These are phyloP conservation scores for Drosophila neotestacea DNA, from an alignment of 2,888 invertebrate species.

Conservation along the genomic window DNA sequence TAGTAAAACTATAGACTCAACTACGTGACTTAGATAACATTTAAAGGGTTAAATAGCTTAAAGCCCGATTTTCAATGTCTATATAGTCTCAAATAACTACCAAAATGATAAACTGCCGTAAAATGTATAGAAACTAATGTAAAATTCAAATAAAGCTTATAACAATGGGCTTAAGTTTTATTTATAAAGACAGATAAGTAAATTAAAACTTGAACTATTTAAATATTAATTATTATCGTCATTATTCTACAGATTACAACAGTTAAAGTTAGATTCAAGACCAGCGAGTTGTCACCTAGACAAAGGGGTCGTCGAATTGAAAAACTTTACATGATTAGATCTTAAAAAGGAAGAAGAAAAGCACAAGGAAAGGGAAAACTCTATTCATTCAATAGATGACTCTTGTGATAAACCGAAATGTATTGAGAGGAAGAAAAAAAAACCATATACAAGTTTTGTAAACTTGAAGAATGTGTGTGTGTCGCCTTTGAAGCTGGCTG, in stretches of 20 bases:
- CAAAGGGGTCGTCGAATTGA: conserved; percentile 6
- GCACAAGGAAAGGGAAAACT: conserved; percentile 5
- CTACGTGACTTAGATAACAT: neutral
- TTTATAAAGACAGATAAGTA: too few species aligned
- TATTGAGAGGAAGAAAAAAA: conserved; percentile 23
- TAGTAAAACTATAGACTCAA: neutral
- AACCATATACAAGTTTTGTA: conserved; percentile 9
- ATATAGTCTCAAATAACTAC: too few species aligned
- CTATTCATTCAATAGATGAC: conserved; percentile 14
- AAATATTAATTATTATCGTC: too few species aligned
- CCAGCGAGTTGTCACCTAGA: neutral
- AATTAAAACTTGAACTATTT: too few species aligned
- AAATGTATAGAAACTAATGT: too few species aligned
- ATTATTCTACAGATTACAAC: too few species aligned
- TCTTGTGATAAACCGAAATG: conserved; percentile 31
- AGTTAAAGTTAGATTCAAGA: too few species aligned
- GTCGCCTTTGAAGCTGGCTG: conserved; percentile 39
- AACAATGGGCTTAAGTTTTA: too few species aligned
- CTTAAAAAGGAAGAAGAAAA: neutral
- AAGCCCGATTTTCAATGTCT: too few species aligned
- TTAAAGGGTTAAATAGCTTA: neutral
- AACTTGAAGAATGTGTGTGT: conserved; percentile 33
- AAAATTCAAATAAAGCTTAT: too few species aligned
- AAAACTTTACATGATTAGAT: conserved; percentile 16
- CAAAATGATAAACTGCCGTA: too few species aligned